phyloP scores from a whole-genome alignment of 2,797 vertebrate genomes.

The Anomalospiza imberbis region DNA sequence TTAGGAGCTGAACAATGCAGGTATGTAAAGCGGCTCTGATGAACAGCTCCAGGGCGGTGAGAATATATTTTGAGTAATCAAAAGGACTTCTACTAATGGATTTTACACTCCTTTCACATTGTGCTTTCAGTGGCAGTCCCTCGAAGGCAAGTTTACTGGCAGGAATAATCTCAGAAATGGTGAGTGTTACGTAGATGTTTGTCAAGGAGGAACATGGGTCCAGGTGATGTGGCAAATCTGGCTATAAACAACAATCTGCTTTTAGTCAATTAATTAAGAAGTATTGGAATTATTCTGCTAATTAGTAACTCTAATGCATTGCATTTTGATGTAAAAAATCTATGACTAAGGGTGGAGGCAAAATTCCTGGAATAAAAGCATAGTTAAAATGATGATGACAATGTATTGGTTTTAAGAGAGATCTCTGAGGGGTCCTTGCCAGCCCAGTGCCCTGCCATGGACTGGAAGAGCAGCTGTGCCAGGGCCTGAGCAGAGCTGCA shows the following conservation, averaged over 20 bases:
- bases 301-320: background rate
- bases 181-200: background rate
- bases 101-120: constrained; percentile 45
- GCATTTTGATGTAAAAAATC: background rate
- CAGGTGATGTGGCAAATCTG: background rate
- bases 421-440: background rate
- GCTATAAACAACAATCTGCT: background rate
- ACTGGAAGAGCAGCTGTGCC: background rate
- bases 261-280: background rate
- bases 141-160: background rate
- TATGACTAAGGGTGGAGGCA: background rate
- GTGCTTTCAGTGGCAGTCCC: background rate
- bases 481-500: background rate
- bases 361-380: background rate
- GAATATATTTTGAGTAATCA: constrained; percentile 27
- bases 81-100: constrained; percentile 15
- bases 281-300: background rate
- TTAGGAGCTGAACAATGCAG: constrained; percentile 6
- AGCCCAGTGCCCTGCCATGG: background rate
- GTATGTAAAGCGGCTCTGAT: constrained; percentile 6
- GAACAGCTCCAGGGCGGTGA: background rate
- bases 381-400: background rate
- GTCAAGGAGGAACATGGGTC: background rate
- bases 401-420: background rate
- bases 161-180: background rate